Evolutionary conservation across 2,797 vertebrate species (phyloP).

Genomic region (Sphenopsis melanotis): DNA sequence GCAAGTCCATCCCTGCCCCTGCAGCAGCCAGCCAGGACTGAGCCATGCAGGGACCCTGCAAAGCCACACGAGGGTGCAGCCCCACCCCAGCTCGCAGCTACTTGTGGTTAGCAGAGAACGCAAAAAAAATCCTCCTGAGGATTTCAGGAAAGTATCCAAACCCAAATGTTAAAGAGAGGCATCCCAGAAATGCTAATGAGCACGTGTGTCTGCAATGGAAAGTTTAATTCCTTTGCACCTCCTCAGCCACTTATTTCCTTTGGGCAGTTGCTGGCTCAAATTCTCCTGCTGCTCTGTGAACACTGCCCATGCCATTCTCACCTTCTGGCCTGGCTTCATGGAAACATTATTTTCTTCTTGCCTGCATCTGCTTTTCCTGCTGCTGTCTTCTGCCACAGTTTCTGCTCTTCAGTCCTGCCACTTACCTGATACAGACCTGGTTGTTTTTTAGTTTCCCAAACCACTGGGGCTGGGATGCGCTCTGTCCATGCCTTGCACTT

Average conservation of each 20-base stretch:
- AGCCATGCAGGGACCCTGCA: not conserved
- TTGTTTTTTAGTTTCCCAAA: not conserved
- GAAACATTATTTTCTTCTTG: not conserved
- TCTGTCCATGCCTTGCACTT: not conserved
- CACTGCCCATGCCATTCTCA: rapidly evolving
- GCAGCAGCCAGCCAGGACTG: rapidly evolving
- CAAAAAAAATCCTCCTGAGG: not conserved
- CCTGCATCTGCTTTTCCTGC: not conserved
- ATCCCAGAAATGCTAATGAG: not conserved
- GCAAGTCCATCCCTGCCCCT: rapidly evolving
- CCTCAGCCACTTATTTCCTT: not conserved
- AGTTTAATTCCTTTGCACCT: not conserved
- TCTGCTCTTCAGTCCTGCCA: not conserved
- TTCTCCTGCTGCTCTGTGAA: not conserved
- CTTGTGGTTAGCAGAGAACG: rapidly evolving
- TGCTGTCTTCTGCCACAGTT: not conserved
- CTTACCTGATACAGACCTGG: not conserved
- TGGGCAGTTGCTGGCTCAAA: not conserved
- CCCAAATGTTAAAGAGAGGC: not conserved
- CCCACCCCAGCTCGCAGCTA: not conserved
- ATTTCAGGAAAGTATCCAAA: not conserved
- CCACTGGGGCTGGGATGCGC: rapidly evolving
- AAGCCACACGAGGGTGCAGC: rapidly evolving
- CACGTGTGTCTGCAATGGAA: not conserved
- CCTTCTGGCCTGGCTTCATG: not conserved